Base-by-base conservation (phyloP, 1,140 invertebrate species). In the Trypoxylus dichotomus region DNA sequence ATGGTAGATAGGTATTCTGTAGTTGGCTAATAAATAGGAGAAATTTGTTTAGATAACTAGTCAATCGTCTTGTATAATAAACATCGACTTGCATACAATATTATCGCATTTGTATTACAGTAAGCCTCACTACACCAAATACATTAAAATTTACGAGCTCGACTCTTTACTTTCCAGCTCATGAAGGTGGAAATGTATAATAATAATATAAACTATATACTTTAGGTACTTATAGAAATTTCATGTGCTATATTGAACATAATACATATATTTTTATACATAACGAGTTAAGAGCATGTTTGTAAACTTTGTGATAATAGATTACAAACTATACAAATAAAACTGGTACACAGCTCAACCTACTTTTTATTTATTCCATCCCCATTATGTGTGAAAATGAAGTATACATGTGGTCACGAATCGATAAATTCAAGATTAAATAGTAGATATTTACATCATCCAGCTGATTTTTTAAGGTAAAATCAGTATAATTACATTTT, bases 261-360 rank as follows among this genome's bases (percentile, higher is more conserved):
- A 54, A 54, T 54, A 54, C 47, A 54, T 68, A 68, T 68, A 68
- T 68, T 68, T 68, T 68, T 68, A 68, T 68, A 68, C 60, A 25
- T 29, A 68, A 68, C 24, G 7, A 27, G 27, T 7, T 19, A 68
- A 24, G 27, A 68, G 60, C 60, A 68, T 68, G 27, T 68, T 68
- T 68, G 60, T 68, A 68, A 27, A 68, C 24, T 29, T 68, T 68
- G 60, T 68, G 60, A 68, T 68, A 68, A 10, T 68, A 68, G 60
- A 68, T 29, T 68, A 68, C 60, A 68, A 68, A 68, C 24, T 21
- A 54, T 54, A 27, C 60, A 68, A 68, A 68, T 68, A 68, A 68
- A 68, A 68, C n/a, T 27, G 24, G 60, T 68, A 27, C 60, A 54
- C 15, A 54, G 47, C 47, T 54, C 60, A 68, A 15, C 10, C 3